Evolutionary conservation across 2,888 invertebrate genomes (phyloP), one percentile per base, ranked within the genome.

Genomic region (Allacma fusca): DNA sequence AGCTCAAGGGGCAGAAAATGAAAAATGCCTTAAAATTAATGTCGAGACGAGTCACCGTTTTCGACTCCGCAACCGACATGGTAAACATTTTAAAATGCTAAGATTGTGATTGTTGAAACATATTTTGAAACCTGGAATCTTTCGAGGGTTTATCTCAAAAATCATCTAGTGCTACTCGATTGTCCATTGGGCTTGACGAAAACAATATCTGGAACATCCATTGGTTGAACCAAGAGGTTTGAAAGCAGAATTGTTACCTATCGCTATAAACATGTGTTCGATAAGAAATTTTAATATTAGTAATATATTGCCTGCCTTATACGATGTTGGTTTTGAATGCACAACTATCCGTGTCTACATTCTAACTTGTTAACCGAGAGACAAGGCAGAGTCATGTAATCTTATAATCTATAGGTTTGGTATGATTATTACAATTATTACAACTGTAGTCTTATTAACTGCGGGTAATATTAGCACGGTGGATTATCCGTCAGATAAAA

Each of bases 151-250:
- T 12, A 13, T 50, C 50, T 50, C 2, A 26, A 26, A 26, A 62
- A 26, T 62, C 23, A 23, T 62, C 26, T 50, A 50, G 50, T 50
- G 50, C n/a, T 50, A 50, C 50, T 19, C 50, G 16, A 50, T 12
- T 50, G 50, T 50, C 50, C 50, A 50, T 50, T 13, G 50, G 50
- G 50, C 50, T 50, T 50, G 16, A 50, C 50, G 50, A 50, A 50
- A 50, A 50, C 50, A 50, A 50, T 50, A 50, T 50, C 50, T 50
- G 50, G 50, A 50, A 50, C 4, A 50, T 50, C 16, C 13, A 62
- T 62, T 62, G 62, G 62, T 62, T 62, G 62, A 62, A 62, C 62
- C 62, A 62, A 62, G 62, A 62, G 26, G 26, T 50, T 62, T 62
- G 59, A 62, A 62, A 62, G 62, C 62, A 62, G 62, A 24, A 26